These are phyloP conservation scores for Elgaria multicarinata DNA, from an alignment of 2,113 vertebrate species.

Conservation along the genomic window DNA sequence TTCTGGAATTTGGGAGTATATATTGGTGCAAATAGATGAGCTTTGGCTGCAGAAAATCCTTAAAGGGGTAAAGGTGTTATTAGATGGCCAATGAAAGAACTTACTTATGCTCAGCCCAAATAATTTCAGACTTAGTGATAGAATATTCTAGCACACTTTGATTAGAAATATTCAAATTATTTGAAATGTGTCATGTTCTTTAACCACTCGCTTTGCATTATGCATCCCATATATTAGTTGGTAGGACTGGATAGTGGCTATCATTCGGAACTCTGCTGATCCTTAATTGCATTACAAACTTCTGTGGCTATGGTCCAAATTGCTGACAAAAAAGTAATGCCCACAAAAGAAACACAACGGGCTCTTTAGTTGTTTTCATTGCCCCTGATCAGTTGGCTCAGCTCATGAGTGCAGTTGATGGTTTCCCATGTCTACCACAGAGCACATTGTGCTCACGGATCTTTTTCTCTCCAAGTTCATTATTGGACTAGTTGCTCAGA, in stretches of 20 bases:
- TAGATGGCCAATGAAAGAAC: slow-evolving; percentile 62
- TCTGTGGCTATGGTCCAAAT: neutral
- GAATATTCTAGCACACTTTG: slow-evolving; percentile 35
- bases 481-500: neutral
- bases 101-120: slow-evolving; percentile 63
- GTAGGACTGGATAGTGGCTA: neutral
- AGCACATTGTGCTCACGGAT: neutral
- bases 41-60: slow-evolving; percentile 55
- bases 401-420: neutral
- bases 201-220: neutral
- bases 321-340: neutral
- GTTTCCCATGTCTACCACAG: neutral
- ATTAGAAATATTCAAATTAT: slow-evolving; percentile 10
- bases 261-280: neutral
- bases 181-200: neutral
- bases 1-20: slow-evolving; percentile 66
- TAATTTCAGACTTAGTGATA: slow-evolving; percentile 47
- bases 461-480: neutral
- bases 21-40: slow-evolving; percentile 74
- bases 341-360: neutral
- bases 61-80: slow-evolving; percentile 58
- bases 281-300: neutral
- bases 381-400: neutral
- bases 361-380: neutral
- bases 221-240: neutral